These are phyloP conservation scores for Mercenaria mercenaria DNA, from an alignment of 1,140 invertebrate species.

Conservation along the genomic window DNA sequence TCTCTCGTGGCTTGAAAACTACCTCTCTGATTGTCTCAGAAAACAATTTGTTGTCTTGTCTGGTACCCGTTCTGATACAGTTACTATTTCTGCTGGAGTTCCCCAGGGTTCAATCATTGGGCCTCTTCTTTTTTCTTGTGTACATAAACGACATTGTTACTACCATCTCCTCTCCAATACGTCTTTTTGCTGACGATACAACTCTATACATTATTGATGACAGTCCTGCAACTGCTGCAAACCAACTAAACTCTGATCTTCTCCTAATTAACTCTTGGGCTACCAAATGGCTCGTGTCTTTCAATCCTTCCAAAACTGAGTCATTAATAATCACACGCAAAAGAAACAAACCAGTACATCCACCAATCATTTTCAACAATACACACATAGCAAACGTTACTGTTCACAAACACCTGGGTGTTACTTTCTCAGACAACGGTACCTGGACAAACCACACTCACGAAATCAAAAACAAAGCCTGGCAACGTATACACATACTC, in stretches of 20 bases:
- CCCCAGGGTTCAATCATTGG: not conserved
- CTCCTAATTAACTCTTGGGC: not conserved
- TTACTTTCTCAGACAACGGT: not conserved
- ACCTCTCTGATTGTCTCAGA: not conserved
- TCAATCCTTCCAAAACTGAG: not conserved
- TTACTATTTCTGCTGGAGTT: not conserved
- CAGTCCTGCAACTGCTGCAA: not conserved
- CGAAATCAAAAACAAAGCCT: not conserved
- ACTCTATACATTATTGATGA: constrained; percentile 20
- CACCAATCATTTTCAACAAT: not conserved
- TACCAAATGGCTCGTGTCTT: not conserved
- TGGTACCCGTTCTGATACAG: not conserved
- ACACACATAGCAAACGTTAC: not conserved
- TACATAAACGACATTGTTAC: not conserved
- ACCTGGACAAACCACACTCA: constrained; percentile 30
- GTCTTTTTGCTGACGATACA: not conserved
- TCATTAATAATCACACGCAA: not conserved
- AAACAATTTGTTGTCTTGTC: not conserved
- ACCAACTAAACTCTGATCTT: constrained; percentile 3
- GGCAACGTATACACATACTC: not conserved
- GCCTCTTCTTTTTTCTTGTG: not conserved
- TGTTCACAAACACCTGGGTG: constrained; percentile 36
- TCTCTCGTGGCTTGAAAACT: not conserved
- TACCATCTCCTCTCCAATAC: not conserved
- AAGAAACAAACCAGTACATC: not conserved